Evolutionary conservation across 2,113 vertebrate genomes (phyloP).

Genomic region (Pampusana beccarii): DNA sequence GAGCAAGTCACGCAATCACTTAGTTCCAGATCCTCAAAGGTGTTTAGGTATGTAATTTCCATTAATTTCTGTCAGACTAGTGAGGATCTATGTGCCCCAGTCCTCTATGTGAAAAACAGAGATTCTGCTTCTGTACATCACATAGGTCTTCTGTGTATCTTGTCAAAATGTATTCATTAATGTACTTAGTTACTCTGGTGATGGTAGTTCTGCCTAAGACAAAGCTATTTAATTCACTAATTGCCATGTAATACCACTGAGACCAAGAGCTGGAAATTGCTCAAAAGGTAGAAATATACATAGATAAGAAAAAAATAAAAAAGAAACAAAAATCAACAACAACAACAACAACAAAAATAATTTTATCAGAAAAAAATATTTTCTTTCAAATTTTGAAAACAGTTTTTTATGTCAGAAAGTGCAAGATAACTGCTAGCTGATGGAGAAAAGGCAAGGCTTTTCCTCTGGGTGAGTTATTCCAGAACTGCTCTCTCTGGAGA

Average conservation of each 20-base stretch:
- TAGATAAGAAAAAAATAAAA: background rate
- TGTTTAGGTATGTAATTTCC: slow-evolving; percentile 5
- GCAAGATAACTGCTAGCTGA: background rate
- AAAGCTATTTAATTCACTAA: slow-evolving; percentile 16
- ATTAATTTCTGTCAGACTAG: slow-evolving; percentile 27
- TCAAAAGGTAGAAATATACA: background rate
- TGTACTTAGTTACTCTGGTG: background rate
- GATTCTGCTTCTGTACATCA: background rate
- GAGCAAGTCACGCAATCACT: background rate
- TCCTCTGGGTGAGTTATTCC: background rate
- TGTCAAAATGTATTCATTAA: slow-evolving; percentile 15
- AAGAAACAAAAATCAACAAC: background rate
- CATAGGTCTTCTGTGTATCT: background rate
- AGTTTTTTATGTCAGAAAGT: background rate
- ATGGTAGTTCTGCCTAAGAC: background rate
- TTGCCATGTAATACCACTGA: background rate
- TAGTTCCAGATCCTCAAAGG: background rate
- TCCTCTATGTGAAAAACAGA: background rate
- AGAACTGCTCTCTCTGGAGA: background rate
- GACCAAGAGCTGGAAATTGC: background rate
- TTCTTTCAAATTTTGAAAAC: background rate
- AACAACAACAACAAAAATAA: background rate
- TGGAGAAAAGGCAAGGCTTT: background rate
- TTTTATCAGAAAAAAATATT: background rate
- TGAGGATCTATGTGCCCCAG: background rate